phyloP scores from a whole-genome alignment of 2,797 vertebrate genomes.

The Onychomys arenicola region DNA sequence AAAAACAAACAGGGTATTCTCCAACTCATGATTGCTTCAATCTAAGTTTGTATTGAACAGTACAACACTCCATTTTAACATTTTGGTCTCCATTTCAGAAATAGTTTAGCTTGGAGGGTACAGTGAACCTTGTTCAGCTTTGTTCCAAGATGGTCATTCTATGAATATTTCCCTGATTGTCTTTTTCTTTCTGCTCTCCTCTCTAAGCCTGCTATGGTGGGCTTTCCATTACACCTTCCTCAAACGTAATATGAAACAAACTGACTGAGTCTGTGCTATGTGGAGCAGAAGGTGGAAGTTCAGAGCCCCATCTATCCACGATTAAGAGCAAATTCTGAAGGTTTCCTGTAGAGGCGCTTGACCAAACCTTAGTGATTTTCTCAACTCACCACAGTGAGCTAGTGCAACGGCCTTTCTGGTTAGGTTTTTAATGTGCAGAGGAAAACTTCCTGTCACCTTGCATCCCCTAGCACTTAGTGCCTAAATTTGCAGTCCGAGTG shows the following conservation, averaged over 20 bases:
- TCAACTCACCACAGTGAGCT: fast-evolving
- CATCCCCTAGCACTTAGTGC: neutral
- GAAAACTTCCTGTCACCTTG: neutral
- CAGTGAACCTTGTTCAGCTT: neutral
- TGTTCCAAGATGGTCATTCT: neutral
- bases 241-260: conserved; percentile 31
- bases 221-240: conserved; percentile 24
- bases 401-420: neutral
- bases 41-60: neutral
- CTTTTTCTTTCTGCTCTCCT: neutral
- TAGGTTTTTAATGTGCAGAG: neutral
- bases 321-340: neutral
- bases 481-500: neutral
- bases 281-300: neutral
- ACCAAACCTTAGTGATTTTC: neutral
- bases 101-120: neutral
- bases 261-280: neutral
- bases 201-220: neutral
- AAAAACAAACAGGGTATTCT: neutral
- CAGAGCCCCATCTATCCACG: neutral
- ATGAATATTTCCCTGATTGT: neutral
- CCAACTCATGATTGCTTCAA: neutral
- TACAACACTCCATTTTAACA: neutral
- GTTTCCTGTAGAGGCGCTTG: neutral
- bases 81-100: neutral